Percentiles rank a stretch among this genome's conserved stretches.
Conservation (phyloP, 2,113 vertebrate species). For the Syngnathoides biaculeatus region DNA sequence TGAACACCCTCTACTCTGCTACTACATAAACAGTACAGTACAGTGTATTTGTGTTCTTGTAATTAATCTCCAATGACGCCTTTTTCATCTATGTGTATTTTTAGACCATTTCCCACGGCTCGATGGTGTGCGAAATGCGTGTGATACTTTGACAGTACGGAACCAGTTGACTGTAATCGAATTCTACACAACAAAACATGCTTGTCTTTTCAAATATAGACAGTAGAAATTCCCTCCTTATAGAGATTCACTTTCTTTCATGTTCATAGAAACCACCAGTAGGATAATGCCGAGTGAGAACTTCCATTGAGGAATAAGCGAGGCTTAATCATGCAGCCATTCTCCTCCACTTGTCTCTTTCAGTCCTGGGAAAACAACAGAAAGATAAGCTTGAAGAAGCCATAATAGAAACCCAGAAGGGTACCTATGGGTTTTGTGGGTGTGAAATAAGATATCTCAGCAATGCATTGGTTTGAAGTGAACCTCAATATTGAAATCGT, state of each 20-base stretch:
- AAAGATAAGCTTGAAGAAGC: conserved; percentile 43
- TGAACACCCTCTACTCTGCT: conserved; percentile 18
- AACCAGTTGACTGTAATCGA: background rate
- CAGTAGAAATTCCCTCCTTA: background rate
- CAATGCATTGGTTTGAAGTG: conserved; percentile 2
- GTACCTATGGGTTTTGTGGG: conserved; percentile 17
- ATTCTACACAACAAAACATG: background rate
- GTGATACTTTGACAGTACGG: background rate
- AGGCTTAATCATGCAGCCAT: conserved; percentile 16
- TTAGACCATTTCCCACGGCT: conserved; percentile 26
- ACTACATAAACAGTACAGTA: background rate
- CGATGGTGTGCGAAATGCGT: conserved; percentile 12
- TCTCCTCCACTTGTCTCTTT: background rate
- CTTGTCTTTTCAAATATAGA: background rate
- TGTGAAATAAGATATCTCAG: conserved; percentile 18
- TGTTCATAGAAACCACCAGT: conserved; percentile 19
- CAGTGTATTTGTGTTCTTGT: conserved; percentile 24
- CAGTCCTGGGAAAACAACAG: conserved; percentile 32
- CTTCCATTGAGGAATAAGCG: conserved; percentile 42
- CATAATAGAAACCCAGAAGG: conserved; percentile 39
- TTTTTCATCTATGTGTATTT: conserved; percentile 33
- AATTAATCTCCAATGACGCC: conserved; percentile 48
- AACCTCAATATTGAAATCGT: background rate
- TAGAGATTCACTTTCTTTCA: conserved; percentile 12
- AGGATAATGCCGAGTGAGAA: conserved; percentile 35